Conservation (phyloP, 2,797 vertebrate genomes). For the Apogon hyalosoma region DNA sequence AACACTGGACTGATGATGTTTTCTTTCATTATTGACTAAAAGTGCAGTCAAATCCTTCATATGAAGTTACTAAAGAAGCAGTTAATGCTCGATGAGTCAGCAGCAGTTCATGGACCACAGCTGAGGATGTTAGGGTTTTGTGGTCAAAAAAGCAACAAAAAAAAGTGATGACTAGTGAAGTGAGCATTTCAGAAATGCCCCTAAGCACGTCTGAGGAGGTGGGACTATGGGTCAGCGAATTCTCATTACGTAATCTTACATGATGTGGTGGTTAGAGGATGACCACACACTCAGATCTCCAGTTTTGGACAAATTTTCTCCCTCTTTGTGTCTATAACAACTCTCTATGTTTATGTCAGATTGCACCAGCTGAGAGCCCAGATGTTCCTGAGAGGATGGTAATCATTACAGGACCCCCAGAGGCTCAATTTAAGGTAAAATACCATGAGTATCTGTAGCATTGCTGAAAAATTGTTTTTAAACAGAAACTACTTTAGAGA, state of each 20-base stretch:
- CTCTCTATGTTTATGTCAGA: constrained; percentile 77
- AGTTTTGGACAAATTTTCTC: neutral
- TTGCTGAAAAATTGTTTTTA: neutral
- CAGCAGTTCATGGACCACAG: constrained; percentile 35
- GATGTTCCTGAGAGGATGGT: constrained; percentile 93
- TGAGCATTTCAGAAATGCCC: constrained; percentile 53
- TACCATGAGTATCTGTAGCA: neutral
- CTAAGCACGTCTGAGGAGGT: neutral
- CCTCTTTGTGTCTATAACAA: constrained; percentile 18
- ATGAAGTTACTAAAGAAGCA: constrained; percentile 12
- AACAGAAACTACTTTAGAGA: neutral
- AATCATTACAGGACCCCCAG: constrained; percentile 93
- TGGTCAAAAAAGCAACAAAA: constrained; percentile 26
- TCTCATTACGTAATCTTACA: constrained; percentile 23
- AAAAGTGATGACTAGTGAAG: constrained; percentile 36
- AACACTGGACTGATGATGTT: no score
- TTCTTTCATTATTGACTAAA: neutral
- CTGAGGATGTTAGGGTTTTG: constrained; percentile 46
- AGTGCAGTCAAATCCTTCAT: constrained; percentile 1
- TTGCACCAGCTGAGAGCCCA: constrained; percentile 91
- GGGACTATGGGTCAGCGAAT: constrained; percentile 28
- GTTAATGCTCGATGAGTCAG: constrained; percentile 48
- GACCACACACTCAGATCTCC: neutral
- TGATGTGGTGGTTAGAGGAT: constrained; percentile 20
- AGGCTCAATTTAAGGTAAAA: constrained; percentile 96